These are phyloP conservation scores for Protophormia terraenovae DNA, from an alignment of 2,888 invertebrate genomes.

Conservation along the genomic window DNA sequence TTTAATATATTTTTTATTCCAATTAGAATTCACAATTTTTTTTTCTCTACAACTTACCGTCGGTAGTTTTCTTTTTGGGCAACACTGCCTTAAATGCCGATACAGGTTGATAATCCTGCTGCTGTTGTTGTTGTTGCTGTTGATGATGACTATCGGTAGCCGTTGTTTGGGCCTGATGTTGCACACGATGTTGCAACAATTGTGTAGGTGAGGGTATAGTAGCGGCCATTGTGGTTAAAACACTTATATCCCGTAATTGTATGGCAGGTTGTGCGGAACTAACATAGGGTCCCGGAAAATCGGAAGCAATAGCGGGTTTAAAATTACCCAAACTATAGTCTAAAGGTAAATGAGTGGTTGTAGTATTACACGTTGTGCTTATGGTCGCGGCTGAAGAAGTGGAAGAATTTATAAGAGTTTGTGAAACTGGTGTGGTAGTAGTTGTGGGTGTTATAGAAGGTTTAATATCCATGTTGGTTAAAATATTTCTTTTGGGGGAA, in stretches of 20 bases:
- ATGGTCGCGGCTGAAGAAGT: neutral
- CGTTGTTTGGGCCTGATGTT: conserved; percentile 73
- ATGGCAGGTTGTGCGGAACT: conserved; percentile 72
- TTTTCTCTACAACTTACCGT: conserved; percentile 76
- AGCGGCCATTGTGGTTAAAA: conserved; percentile 75
- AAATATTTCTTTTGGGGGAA: conserved; percentile 18
- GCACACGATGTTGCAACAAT: conserved; percentile 76
- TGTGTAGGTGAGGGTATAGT: conserved; percentile 77
- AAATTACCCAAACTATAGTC: conserved; percentile 80
- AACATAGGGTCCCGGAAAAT: conserved; percentile 77
- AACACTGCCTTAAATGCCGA: conserved; percentile 81
- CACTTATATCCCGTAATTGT: conserved; percentile 78
- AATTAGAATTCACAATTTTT: neutral
- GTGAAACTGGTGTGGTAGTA: conserved; percentile 20
- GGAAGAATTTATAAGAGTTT: conserved; percentile 10
- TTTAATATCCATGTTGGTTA: conserved; percentile 77
- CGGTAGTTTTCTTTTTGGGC: conserved; percentile 80
- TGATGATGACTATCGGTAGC: conserved; percentile 61
- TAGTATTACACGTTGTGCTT: conserved; percentile 23
- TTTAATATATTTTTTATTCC: neutral
- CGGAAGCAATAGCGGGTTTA: conserved; percentile 77
- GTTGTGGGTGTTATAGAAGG: conserved; percentile 69
- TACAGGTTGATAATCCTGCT: conserved; percentile 76
- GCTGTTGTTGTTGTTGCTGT: conserved; percentile 58
- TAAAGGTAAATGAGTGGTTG: conserved; percentile 76